These are phyloP conservation scores for Pipistrellus kuhlii DNA, from an alignment of 2,797 vertebrate species.

Conservation along the genomic window DNA sequence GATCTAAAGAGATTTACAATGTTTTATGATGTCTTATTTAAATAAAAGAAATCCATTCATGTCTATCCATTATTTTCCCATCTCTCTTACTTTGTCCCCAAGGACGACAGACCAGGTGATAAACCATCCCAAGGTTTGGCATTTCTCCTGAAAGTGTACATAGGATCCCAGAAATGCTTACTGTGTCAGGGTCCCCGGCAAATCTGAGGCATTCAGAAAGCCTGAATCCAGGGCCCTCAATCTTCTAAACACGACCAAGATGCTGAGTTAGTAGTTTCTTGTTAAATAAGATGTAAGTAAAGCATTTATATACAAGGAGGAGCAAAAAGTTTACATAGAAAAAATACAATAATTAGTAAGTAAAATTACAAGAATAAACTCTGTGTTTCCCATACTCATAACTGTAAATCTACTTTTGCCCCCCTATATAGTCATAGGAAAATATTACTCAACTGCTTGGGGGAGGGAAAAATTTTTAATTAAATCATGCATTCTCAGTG, in stretches of 20 bases:
- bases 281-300: neutral
- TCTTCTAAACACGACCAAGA: neutral
- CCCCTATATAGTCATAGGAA: neutral
- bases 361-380: neutral
- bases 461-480: neutral
- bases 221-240: no score
- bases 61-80: neutral
- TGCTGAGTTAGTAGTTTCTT: neutral
- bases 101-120: neutral
- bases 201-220: neutral
- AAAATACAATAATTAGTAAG: neutral
- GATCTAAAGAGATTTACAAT: neutral
- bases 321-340: neutral
- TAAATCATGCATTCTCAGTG: neutral
- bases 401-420: neutral
- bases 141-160: neutral
- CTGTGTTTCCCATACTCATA: neutral
- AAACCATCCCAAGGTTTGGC: neutral
- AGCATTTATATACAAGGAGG: neutral
- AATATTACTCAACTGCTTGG: neutral
- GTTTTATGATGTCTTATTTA: neutral
- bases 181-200: no score
- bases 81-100: neutral
- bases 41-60: neutral
- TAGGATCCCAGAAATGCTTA: neutral